Percentiles rank a stretch among this genome's conserved stretches.
Evolutionary conservation across 2,113 vertebrate species (phyloP).

Genomic region (Arenaria interpres): DNA sequence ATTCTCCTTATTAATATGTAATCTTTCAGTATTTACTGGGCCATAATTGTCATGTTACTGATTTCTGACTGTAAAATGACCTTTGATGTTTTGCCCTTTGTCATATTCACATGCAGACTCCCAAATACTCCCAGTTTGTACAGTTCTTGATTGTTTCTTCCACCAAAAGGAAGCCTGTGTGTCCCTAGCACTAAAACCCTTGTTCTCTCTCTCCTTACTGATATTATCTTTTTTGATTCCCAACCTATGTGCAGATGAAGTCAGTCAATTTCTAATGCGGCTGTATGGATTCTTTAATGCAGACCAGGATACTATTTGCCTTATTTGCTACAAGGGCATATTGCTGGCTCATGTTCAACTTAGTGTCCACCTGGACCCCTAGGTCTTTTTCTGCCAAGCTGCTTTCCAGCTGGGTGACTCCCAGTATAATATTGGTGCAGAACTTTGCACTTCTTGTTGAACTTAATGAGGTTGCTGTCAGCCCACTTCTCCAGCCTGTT

Average conservation of each 20-base stretch:
- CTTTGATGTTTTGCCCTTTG: not conserved
- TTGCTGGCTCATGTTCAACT: not conserved
- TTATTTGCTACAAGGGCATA: not conserved
- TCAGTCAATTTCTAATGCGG: not conserved
- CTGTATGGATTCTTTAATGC: not conserved
- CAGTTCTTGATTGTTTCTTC: not conserved
- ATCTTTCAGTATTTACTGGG: not conserved
- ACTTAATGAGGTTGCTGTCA: not conserved
- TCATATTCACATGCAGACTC: not conserved
- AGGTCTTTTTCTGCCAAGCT: not conserved
- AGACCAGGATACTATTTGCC: not conserved
- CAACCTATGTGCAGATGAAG: not conserved
- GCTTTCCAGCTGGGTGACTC: not conserved
- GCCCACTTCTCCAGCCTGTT: not conserved
- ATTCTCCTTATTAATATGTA: not conserved
- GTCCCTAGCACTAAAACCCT: not conserved
- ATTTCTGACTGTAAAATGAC: not conserved
- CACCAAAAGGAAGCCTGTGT: not conserved
- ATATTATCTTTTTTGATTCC: not conserved
- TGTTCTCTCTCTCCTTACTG: not conserved
- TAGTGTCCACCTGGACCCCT: not conserved
- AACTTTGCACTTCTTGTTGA: not conserved
- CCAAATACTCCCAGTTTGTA: not conserved
- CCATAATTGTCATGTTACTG: not conserved
- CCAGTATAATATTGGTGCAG: not conserved